Percentiles rank a stretch among this genome's conserved stretches.
Conservation (phyloP, 2,797 vertebrate species). For the Erithacus rubecula region DNA sequence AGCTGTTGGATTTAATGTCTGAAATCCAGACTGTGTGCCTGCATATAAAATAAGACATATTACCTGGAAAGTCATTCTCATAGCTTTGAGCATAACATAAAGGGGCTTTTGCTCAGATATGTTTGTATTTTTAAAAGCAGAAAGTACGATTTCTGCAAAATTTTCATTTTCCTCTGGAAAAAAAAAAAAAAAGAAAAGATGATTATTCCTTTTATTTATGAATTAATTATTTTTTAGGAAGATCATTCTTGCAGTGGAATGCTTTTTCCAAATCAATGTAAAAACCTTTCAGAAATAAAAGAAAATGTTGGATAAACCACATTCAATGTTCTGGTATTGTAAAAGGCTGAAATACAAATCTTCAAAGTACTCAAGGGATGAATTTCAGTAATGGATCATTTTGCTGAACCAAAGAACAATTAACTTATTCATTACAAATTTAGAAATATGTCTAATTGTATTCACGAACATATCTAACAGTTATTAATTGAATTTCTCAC, state of each 20-base stretch:
- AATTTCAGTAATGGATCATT: slow-evolving; percentile 2
- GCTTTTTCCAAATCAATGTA: not conserved
- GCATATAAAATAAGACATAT: not conserved
- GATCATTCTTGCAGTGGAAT: not conserved
- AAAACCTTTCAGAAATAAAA: not conserved
- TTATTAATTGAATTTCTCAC: slow-evolving; percentile 40
- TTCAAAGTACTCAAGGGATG: not conserved
- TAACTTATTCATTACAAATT: slow-evolving; percentile 41
- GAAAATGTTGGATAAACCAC: not conserved
- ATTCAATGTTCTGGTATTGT: not conserved
- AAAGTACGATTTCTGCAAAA: not conserved
- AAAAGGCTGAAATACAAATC: not conserved
- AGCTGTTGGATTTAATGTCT: not conserved
- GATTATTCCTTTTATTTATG: not conserved
- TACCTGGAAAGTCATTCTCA: not conserved
- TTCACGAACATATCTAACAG: not conserved
- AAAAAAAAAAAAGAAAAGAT: not conserved
- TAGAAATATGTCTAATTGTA: slow-evolving; percentile 28
- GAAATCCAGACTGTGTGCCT: not conserved
- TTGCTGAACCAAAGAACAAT: slow-evolving; percentile 38
- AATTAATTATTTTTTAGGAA: not conserved
- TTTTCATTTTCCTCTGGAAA: not conserved
- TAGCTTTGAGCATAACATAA: not conserved
- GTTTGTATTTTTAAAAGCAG: not conserved
- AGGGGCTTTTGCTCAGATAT: not conserved